Base-by-base conservation (phyloP, 2,797 vertebrate genomes). In the Spea hammondii region DNA sequence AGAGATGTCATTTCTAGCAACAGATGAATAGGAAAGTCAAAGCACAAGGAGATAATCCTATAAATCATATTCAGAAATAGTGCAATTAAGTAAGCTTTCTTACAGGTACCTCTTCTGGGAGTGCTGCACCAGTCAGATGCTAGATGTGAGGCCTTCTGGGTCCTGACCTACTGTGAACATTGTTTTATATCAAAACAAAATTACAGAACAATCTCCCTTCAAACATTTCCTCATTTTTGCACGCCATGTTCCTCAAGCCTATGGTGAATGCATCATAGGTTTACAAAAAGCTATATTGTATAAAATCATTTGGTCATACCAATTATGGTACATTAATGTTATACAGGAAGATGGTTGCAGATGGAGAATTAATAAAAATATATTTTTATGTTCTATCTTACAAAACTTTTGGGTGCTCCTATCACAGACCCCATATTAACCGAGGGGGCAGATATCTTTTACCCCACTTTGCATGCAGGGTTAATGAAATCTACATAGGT, bases 11-110 rank as follows among this genome's bases (percentile, higher is more conserved):
- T 14, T 17, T 62, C 14, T 62, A 62, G 8, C n/a, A 32, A 17
- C 59, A 62, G 59, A 59, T 59, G 55, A 5, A 13, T 57, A 57
- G n/a, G 55, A 57, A 9, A 57, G 55, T 5, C 7, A 57, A 57
- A 13, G 55, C n/a, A 57, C 11, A 14, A 74, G 59, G 8, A 65
- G 47, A 13, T 60, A 49, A 74, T 49, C 12, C 57, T 51, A 74
- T 79, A 74, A 79, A 79, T 79, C 78, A 74, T 8, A 64, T 54
- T 6, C 46, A 47, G n/a, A 74, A 64, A 14, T 6, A 51, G 69
- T 62, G 71, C 55, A 47, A 32, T 32, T 32, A 32, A 32, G 32
- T 32, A 32, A 32, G 32, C 32, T 51, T 67, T 74, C 67, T 47
- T 64, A 48, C 51, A 79, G 55, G 51, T 50, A 14, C 8, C 70